phyloP scores from a whole-genome alignment of 37 sponge, comb jelly and placozoan genomes.

The Chondrosia reniformis region DNA sequence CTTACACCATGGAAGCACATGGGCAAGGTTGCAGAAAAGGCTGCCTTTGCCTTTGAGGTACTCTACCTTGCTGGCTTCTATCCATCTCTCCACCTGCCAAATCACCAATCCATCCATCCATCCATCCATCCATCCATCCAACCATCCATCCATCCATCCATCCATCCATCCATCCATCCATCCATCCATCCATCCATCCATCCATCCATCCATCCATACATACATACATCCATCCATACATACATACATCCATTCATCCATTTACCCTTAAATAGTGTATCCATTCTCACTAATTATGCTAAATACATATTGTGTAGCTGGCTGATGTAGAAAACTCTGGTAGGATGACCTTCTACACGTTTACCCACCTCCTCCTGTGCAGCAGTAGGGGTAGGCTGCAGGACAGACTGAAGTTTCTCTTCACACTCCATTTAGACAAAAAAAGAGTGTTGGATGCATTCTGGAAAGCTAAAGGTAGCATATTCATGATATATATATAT shows the following conservation, averaged over 20 bases:
- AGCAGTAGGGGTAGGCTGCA: slow-evolving; percentile 61
- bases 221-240: background rate
- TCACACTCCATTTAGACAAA: slow-evolving; percentile 38
- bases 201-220: background rate
- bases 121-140: background rate
- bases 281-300: too few relatives aligned
- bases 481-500: too few relatives aligned
- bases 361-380: slow-evolving; percentile 43
- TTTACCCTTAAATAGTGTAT: background rate
- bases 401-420: slow-evolving; percentile 69
- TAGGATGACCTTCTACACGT: slow-evolving; percentile 56
- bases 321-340: slow-evolving; percentile 33
- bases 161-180: background rate
- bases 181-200: background rate
- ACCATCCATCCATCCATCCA: background rate
- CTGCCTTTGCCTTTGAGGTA: slow-evolving; percentile 50
- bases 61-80: background rate
- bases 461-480: too few relatives aligned
- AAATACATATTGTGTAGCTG: too few relatives aligned
- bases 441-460: slow-evolving; percentile 8
- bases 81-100: background rate
- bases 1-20: slow-evolving; percentile 76
- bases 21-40: slow-evolving; percentile 34
- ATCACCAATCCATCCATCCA: background rate
- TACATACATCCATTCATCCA: background rate